Evolutionary conservation across 2,113 vertebrate genomes (phyloP).

Genomic region (Damaliscus lunatus): DNA sequence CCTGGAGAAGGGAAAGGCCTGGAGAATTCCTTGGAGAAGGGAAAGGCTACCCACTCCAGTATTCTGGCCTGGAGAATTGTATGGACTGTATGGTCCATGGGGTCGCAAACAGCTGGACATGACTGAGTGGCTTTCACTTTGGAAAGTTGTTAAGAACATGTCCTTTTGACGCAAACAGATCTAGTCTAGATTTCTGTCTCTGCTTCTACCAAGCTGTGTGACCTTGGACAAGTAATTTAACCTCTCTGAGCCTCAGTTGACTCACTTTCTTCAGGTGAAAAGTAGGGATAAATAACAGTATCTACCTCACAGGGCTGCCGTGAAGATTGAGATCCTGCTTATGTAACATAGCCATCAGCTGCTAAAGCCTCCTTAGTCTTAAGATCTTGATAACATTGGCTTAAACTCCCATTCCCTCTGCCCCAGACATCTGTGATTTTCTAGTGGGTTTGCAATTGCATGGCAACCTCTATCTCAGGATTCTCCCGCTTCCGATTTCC

Average conservation of each 20-base stretch:
- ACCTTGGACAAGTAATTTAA: not conserved
- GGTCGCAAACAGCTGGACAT: not conserved
- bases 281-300: not conserved
- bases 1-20: not conserved
- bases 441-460: not conserved
- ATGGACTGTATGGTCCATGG: not conserved
- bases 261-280: constrained; percentile 5
- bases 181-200: not conserved
- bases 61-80: not conserved
- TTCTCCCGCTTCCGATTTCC: not conserved
- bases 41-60: not conserved
- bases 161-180: not conserved
- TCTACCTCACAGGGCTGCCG: not conserved
- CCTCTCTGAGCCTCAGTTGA: not conserved
- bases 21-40: not conserved
- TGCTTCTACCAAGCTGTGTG: not conserved
- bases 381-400: not conserved
- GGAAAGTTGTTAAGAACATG: not conserved
- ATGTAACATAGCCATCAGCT: not conserved
- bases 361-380: not conserved
- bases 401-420: not conserved
- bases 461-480: not conserved
- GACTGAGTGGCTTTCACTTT: not conserved
- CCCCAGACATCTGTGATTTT: not conserved
- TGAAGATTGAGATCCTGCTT: not conserved